Conservation (phyloP, 2,113 vertebrate genomes). For the Lophura nycthemera region DNA sequence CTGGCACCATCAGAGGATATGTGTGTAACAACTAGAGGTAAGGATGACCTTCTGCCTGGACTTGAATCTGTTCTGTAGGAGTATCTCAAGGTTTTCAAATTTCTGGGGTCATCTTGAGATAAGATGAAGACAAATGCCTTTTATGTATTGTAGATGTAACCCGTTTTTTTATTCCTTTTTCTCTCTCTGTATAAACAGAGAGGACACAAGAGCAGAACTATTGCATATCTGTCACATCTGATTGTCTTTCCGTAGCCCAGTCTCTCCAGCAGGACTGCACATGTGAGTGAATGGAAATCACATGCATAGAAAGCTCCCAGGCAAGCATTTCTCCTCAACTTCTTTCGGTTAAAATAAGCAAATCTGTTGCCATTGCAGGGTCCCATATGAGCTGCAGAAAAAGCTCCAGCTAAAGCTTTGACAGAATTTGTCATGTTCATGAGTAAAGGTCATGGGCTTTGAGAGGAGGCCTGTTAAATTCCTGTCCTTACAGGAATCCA, state of each 20-base stretch:
- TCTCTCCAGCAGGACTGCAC: background rate
- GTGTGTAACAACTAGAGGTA: background rate
- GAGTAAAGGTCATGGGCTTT: background rate
- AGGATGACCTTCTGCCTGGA: background rate
- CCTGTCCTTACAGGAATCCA: background rate
- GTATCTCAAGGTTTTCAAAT: background rate
- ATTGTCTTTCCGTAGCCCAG: rapidly evolving
- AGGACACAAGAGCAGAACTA: background rate
- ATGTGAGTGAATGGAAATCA: rapidly evolving
- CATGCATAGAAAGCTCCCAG: background rate
- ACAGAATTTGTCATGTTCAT: background rate
- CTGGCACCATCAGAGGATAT: background rate
- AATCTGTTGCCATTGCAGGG: background rate
- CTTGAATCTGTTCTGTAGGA: background rate
- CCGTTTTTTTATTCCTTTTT: background rate
- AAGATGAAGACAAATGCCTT: background rate
- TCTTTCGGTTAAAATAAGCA: background rate
- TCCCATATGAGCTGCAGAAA: background rate
- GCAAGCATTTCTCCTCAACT: background rate
- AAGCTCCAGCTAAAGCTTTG: background rate
- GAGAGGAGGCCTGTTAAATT: background rate
- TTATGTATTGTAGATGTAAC: background rate
- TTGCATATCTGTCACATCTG: too few relatives aligned
- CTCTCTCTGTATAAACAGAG: background rate
- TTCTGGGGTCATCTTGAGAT: background rate